These are phyloP conservation scores for Ameiurus melas DNA, from an alignment of 2,113 vertebrate genomes.

Conservation along the genomic window DNA sequence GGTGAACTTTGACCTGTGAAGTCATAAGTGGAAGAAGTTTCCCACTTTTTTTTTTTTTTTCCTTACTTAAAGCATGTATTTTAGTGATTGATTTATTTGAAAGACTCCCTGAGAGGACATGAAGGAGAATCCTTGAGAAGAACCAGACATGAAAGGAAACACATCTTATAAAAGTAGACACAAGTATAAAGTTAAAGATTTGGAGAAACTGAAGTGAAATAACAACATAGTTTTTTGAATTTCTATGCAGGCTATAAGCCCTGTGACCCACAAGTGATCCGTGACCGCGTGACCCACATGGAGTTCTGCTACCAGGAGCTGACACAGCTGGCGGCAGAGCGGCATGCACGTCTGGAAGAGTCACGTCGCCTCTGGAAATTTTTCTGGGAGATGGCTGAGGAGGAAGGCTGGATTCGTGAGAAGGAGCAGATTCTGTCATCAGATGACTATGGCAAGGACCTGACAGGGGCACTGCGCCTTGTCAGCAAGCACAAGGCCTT, in stretches of 20 bases:
- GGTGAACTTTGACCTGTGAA: not conserved
- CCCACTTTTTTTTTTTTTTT: not conserved
- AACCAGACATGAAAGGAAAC: not conserved
- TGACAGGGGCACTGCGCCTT: conserved; percentile 87
- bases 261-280: conserved; percentile 91
- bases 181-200: not conserved
- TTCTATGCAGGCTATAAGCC: conserved; percentile 87
- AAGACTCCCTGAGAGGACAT: not conserved
- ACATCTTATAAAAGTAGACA: not conserved
- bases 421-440: conserved; percentile 94
- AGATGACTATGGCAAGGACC: conserved; percentile 85
- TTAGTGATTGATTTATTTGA: not conserved
- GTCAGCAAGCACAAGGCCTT: conserved; percentile 90
- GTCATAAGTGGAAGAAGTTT: not conserved
- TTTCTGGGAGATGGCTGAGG: conserved; percentile 98
- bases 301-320: conserved; percentile 96
- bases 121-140: not conserved
- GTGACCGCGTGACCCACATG: conserved; percentile 91
- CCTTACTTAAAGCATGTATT: not conserved
- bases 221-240: not conserved
- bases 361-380: conserved; percentile 96
- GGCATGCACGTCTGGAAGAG: conserved; percentile 86
- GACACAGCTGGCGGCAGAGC: conserved; percentile 86
- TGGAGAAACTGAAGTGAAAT: not conserved
- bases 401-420: conserved; percentile 95